Conservation (phyloP, 2,113 vertebrate genomes). For the Euleptes europaea region DNA sequence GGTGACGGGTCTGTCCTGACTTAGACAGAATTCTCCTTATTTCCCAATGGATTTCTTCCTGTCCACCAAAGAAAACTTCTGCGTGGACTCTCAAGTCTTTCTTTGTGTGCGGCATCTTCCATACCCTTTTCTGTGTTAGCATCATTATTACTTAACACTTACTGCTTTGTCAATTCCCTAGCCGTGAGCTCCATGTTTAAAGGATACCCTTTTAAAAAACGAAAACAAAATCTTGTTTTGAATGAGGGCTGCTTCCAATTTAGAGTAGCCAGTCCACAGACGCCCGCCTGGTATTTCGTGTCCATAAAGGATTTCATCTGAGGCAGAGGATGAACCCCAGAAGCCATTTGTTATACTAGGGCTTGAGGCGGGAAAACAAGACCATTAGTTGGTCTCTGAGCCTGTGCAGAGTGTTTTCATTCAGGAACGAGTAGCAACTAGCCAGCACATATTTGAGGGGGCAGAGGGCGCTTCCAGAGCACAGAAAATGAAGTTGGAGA, state of each 20-base stretch:
- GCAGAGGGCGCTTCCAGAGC: neutral
- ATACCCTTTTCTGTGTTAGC: neutral
- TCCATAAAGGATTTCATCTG: neutral
- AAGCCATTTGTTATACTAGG: neutral
- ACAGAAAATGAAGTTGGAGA: neutral
- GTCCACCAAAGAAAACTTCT: fast-evolving
- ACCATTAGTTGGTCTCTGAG: neutral
- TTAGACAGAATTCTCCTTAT: neutral
- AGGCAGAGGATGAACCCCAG: neutral
- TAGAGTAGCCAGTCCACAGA: neutral
- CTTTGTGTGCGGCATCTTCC: neutral
- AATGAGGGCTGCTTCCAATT: neutral
- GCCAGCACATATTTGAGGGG: neutral
- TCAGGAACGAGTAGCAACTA: too few species aligned
- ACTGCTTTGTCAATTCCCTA: neutral
- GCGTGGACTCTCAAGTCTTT: neutral
- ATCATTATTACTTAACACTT: neutral
- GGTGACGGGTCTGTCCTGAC: neutral
- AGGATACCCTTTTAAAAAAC: neutral
- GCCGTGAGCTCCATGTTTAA: neutral
- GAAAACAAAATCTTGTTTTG: neutral
- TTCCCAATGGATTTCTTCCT: fast-evolving
- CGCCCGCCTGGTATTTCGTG: neutral
- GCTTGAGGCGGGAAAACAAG: neutral
- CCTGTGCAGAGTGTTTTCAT: neutral